Conservation (phyloP, 1,140 invertebrate species). For the Drosophila lowei region DNA sequence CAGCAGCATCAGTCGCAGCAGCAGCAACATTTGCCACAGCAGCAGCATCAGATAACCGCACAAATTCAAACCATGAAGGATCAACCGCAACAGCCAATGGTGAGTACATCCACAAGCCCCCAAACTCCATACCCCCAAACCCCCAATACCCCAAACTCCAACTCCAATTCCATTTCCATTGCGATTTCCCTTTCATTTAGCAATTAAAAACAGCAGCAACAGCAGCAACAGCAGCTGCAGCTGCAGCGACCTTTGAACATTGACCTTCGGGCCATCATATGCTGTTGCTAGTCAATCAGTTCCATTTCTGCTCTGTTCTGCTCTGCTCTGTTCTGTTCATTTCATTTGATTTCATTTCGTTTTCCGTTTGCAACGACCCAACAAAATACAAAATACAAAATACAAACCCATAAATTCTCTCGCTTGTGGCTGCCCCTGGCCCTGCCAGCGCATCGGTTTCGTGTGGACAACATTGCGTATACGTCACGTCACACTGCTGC, state of each 20-base stretch:
- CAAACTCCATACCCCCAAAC: not conserved
- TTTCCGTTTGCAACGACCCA: conserved; percentile 54
- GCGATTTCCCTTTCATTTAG: conserved; percentile 21
- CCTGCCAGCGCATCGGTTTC: not conserved
- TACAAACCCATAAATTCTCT: conserved; percentile 39
- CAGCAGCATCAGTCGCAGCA: conserved; percentile 65
- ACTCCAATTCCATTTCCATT: not conserved
- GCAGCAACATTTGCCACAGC: conserved; percentile 77
- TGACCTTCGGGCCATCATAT: conserved; percentile 51
- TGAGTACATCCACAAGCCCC: conserved; percentile 46
- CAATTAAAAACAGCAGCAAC: conserved; percentile 42
- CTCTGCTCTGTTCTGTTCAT: not conserved
- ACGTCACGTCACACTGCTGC: conserved; percentile 66
- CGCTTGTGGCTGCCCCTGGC: not conserved
- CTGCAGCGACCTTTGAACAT: conserved; percentile 29
- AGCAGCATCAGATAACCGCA: conserved; percentile 82
- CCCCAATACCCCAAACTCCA: not conserved
- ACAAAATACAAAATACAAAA: conserved; percentile 34
- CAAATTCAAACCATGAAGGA: conserved; percentile 83
- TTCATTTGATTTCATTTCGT: conserved; percentile 47
- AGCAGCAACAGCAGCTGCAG: not conserved
- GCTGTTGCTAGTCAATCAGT: conserved; percentile 43
- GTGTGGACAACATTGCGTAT: conserved; percentile 62
- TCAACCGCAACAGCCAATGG: conserved; percentile 83
- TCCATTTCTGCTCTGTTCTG: not conserved